Base-by-base conservation (phyloP, 2,113 vertebrate genomes). In the Planiliza haematocheilus region DNA sequence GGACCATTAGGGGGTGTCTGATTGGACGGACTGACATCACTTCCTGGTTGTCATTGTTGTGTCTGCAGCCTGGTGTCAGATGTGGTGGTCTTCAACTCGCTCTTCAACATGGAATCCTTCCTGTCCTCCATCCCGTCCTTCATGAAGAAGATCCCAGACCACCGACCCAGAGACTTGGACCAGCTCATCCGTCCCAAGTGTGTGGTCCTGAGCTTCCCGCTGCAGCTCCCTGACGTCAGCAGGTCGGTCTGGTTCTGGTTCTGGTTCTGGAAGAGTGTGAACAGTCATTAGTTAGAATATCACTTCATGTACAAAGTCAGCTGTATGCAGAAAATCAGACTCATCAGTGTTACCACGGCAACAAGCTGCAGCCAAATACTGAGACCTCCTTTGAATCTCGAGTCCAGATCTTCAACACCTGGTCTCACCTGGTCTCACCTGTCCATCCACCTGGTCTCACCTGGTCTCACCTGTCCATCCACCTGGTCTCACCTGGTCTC, bases 71-170 rank as follows among this genome's bases (percentile, higher is more conserved):
- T 98, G 87, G 97, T 99, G 68, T 93, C 97, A 61, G 96, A 99
- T 71, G 82, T 91, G 42, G 95, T 93, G 48, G 86, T 95, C 36
- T 99, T 99, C 92, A 99, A 99, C 94, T 94, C 93, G 0, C 17
- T 5, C 20, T 94, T 96, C 93, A 99, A 99, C 92, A 97, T 97
- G 97, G 94, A 99, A 63, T 99, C 97, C 20, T 99, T 99, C 90
- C 94, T 98, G 49, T 94, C 92, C 13, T 95, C 95, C 71, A 94
- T 98, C 74, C 88, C 89, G 53, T 93, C 93, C 83, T 98, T 96
- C 88, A 91, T 98, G 94, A 98, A 96, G 90, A 91, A 94, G 90
- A 96, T 99, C 84, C 97, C 97, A 42, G 97, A 99, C 93, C 95
- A 97, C 79, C 94, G 97, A 71, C 97, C 98, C 70, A 93, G 85